These are phyloP conservation scores for Orius insidiosus DNA, from an alignment of 1,140 invertebrate species.

Conservation along the genomic window DNA sequence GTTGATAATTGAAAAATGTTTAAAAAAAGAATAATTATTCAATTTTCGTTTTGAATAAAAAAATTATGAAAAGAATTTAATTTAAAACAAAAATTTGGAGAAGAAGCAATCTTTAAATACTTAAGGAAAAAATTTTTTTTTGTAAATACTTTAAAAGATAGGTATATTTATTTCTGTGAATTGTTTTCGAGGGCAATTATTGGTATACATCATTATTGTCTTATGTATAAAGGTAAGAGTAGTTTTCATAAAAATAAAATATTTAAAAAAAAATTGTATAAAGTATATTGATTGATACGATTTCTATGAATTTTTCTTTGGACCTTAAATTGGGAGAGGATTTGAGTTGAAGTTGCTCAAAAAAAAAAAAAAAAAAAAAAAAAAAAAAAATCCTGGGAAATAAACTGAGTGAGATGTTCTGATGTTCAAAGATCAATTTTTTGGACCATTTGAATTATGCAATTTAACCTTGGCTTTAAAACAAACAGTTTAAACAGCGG, in stretches of 20 bases:
- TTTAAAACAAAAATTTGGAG: not conserved
- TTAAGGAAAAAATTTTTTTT: too few relatives aligned
- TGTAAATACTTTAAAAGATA: not conserved
- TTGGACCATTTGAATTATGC: too few relatives aligned
- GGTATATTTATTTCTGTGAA: constrained; percentile 13
- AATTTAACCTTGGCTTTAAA: too few relatives aligned
- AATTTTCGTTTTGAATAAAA: constrained; percentile 9
- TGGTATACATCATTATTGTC: constrained; percentile 9
- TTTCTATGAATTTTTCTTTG: constrained; percentile 8
- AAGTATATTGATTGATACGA: constrained; percentile 2
- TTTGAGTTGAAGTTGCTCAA: too few relatives aligned
- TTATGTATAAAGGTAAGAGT: constrained; percentile 16
- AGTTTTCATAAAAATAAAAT: constrained; percentile 15
- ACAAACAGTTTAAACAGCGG: too few relatives aligned
- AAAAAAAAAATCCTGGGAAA: too few relatives aligned
- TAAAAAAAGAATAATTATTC: constrained; percentile 13
- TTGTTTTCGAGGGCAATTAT: constrained; percentile 8
- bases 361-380: too few relatives aligned
- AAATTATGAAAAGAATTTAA: constrained; percentile 3
- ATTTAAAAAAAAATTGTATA: constrained; percentile 12
- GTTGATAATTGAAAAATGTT: not conserved
- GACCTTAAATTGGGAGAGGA: not conserved
- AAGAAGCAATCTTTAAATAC: not conserved
- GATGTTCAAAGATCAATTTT: too few relatives aligned
- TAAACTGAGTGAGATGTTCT: too few relatives aligned